phyloP scores from a whole-genome alignment of 2,888 invertebrate genomes.

The Dione juno region DNA sequence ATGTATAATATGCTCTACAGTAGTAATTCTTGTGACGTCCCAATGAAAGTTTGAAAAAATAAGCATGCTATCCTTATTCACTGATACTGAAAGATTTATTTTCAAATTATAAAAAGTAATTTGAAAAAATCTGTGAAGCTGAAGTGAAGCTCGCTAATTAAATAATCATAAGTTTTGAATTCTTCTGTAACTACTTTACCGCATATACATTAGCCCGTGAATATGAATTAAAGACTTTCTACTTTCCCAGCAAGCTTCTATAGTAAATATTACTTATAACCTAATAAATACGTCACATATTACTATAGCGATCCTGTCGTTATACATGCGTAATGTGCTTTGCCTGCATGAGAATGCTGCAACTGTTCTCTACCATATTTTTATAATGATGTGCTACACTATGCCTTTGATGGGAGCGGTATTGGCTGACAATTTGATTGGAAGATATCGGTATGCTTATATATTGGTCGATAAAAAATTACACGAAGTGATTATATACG shows the following conservation, averaged over 20 bases:
- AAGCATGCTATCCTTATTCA: too few species aligned
- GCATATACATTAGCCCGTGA: too few species aligned
- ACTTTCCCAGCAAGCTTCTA: not conserved
- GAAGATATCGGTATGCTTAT: conserved; percentile 84
- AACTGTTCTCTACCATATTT: conserved; percentile 90
- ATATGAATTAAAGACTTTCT: not conserved
- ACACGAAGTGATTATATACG: not conserved
- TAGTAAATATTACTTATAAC: not conserved
- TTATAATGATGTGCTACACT: conserved; percentile 90
- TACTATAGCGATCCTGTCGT: conserved; percentile 88
- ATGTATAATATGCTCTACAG: not conserved
- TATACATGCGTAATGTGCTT: conserved; percentile 89
- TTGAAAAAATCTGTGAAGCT: too few species aligned
- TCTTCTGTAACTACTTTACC: too few species aligned
- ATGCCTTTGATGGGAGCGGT: conserved; percentile 90
- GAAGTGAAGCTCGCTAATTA: not conserved
- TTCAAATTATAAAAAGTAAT: too few species aligned
- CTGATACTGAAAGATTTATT: not conserved
- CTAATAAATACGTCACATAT: conserved; percentile 14
- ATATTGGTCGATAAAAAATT: too few species aligned
- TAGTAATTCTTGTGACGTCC: not conserved
- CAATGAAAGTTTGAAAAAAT: too few species aligned
- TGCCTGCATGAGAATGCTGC: conserved; percentile 86
- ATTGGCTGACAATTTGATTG: conserved; percentile 90
- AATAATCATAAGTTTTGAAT: not conserved